Percentiles rank a stretch among this genome's conserved stretches.
Evolutionary conservation across 2,888 invertebrate species (phyloP).

Genomic region (Rhagonycha lutea): DNA sequence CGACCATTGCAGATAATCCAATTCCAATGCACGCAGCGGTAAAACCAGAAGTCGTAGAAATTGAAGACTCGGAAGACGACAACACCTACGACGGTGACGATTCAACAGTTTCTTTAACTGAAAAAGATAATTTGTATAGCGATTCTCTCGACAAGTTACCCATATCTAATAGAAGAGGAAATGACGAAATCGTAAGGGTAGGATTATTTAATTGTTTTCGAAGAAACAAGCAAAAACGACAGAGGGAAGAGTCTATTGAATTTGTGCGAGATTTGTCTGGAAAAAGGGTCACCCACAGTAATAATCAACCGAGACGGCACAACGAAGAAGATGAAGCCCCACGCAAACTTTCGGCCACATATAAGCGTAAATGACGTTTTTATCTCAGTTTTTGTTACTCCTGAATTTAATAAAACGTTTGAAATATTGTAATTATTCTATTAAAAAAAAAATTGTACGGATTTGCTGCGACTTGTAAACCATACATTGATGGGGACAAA

Average conservation of each 20-base stretch:
- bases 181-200: not conserved
- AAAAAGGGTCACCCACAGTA: not conserved
- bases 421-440: not conserved
- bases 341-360: not conserved
- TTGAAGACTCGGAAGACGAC: not conserved
- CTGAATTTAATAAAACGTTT: not conserved
- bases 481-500: no score
- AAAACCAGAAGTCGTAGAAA: not conserved
- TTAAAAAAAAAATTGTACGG: no score
- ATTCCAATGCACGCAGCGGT: not conserved
- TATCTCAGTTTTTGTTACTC: not conserved
- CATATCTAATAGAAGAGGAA: not conserved
- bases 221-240: not conserved
- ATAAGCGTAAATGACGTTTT: not conserved
- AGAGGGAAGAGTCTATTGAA: not conserved
- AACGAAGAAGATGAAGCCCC: not conserved
- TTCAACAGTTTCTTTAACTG: not conserved
- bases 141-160: not conserved
- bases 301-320: not conserved
- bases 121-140: not conserved
- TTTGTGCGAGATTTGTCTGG: not conserved
- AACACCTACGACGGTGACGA: not conserved
- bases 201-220: constrained; percentile 7
- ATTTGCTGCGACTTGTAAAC: no score
- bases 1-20: not conserved